These are phyloP conservation scores for Halocynthia aurantium DNA, from an alignment of 23 tunicate genomes.

Conservation along the genomic window DNA sequence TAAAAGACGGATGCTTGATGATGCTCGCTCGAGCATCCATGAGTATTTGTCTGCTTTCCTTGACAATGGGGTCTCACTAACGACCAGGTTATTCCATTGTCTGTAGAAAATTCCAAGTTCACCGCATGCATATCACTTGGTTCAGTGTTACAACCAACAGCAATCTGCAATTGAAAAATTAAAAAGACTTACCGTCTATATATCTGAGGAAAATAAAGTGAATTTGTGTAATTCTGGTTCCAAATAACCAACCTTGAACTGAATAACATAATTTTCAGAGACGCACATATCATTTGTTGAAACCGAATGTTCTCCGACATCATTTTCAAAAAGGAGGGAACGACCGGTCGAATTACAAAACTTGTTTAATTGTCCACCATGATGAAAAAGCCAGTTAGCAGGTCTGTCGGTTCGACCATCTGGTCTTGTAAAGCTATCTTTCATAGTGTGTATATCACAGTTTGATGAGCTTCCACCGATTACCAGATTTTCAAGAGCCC, in stretches of 20 bases:
- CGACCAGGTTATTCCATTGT: slow-evolving; percentile 71
- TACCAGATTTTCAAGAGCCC: slow-evolving; percentile 66
- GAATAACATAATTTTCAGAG: slow-evolving; percentile 53
- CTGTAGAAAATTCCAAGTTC: slow-evolving; percentile 46
- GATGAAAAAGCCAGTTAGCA: slow-evolving; percentile 39
- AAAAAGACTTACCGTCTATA: too few species aligned
- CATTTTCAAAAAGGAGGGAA: slow-evolving; percentile 13
- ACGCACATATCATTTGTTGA: slow-evolving; percentile 62
- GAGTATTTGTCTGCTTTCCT: slow-evolving; percentile 22
- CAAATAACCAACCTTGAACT: slow-evolving; percentile 68
- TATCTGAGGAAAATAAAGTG: too few species aligned
- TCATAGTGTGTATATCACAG: slow-evolving; percentile 27
- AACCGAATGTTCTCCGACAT: slow-evolving; percentile 34
- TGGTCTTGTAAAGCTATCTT: slow-evolving; percentile 16
- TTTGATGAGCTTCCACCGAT: slow-evolving; percentile 51
- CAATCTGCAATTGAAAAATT: slow-evolving; percentile 19
- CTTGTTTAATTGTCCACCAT: slow-evolving; percentile 8
- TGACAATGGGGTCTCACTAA: slow-evolving; percentile 50
- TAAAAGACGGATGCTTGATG: slow-evolving; percentile 73
- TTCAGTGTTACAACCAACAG: slow-evolving; percentile 37
- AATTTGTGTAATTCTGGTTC: too few species aligned
- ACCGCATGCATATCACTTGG: slow-evolving; percentile 31
- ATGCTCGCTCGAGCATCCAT: slow-evolving; percentile 37
- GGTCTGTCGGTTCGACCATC: neutral
- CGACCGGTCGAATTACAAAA: slow-evolving; percentile 11